Evolutionary conservation across 2,888 invertebrate genomes (phyloP).

Genomic region (Litoditis marina): DNA sequence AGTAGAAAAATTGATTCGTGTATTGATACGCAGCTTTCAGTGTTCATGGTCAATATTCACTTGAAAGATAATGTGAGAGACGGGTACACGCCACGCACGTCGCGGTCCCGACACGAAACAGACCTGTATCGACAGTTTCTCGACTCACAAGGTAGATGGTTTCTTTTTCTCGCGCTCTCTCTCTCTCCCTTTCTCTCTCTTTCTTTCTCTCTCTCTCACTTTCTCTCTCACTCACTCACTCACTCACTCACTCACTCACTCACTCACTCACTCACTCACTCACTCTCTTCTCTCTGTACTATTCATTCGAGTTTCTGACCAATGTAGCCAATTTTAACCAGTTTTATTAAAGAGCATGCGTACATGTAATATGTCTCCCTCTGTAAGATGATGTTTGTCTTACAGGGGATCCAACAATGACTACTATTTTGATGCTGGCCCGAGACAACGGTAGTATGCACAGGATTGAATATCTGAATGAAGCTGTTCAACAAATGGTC

Average conservation of each 20-base stretch:
- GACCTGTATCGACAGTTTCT: conserved; percentile 49
- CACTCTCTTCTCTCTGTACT: no score
- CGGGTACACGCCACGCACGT: conserved; percentile 58
- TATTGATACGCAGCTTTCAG: conserved; percentile 15
- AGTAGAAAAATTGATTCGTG: no score
- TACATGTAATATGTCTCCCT: no score
- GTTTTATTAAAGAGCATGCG: no score
- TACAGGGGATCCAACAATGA: conserved; percentile 57
- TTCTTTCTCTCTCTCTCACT: no score
- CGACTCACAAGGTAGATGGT: conserved; percentile 39
- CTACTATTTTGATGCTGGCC: conserved; percentile 53
- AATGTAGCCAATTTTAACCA: not conserved
- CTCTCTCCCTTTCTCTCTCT: no score
- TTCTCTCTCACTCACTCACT: no score
- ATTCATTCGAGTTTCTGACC: no score
- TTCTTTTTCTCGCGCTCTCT: no score
- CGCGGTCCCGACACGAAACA: conserved; percentile 48
- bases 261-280: no score
- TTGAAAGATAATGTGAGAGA: conserved; percentile 52
- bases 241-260: no score
- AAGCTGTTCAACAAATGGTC: conserved; percentile 38
- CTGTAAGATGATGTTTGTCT: not conserved
- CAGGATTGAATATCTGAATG: conserved; percentile 45
- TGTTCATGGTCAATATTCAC: conserved; percentile 23
- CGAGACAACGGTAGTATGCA: conserved; percentile 58